phyloP scores from a whole-genome alignment of 2,888 invertebrate species.

The Pammene aurita region DNA sequence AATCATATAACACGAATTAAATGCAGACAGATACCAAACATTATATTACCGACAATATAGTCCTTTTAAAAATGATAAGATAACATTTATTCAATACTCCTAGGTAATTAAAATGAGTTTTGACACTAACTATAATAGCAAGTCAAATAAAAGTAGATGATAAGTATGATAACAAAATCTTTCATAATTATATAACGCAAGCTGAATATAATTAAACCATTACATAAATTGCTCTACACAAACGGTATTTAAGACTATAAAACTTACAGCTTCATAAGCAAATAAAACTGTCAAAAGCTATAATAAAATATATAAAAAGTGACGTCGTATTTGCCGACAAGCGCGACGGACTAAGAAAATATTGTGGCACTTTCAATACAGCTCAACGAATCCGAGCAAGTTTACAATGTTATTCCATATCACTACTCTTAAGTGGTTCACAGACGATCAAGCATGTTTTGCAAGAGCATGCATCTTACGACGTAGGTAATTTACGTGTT shows the following conservation, averaged over 20 bases:
- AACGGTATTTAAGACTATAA: neutral
- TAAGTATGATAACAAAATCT: neutral
- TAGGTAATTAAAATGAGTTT: neutral
- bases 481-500: too few relatives aligned
- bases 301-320: conserved; percentile 37
- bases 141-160: neutral
- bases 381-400: conserved; percentile 40
- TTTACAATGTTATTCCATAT: conserved; percentile 21
- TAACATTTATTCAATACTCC: neutral
- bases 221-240: conserved; percentile 1
- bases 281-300: conserved; percentile 42
- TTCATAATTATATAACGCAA: neutral
- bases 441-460: too few relatives aligned
- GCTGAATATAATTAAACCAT: neutral
- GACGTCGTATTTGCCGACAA: conserved; percentile 47
- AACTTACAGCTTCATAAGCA: conserved; percentile 38
- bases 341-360: conserved; percentile 59
- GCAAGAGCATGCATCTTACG: too few relatives aligned
- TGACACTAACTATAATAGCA: neutral
- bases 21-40: too few relatives aligned
- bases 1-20: too few relatives aligned
- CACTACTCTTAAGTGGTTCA: neutral
- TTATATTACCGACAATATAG: too few relatives aligned
- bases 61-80: too few relatives aligned
- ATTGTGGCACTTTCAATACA: conserved; percentile 62